These are phyloP conservation scores for Megaceryle torquata DNA, from an alignment of 2,113 vertebrate genomes.

Conservation along the genomic window DNA sequence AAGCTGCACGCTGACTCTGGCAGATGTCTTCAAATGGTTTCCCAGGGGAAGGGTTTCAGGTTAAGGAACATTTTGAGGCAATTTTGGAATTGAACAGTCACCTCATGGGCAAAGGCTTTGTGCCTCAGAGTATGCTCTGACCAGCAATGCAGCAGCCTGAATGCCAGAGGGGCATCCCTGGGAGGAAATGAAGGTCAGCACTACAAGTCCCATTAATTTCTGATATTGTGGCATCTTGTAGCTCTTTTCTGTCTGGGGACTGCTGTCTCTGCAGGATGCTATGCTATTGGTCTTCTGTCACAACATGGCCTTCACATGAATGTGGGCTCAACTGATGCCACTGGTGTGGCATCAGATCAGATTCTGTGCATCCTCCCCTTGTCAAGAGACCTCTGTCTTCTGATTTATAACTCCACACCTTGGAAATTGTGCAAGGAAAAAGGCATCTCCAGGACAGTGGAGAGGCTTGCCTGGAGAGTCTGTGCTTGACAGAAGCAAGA, in stretches of 20 bases:
- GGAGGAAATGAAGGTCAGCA: background rate
- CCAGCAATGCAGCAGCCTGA: background rate
- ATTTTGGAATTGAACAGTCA: background rate
- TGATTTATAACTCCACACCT: background rate
- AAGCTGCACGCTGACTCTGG: background rate
- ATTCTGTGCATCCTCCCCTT: background rate
- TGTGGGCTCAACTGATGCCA: background rate
- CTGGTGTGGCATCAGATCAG: background rate
- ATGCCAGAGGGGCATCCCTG: background rate
- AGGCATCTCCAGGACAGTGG: background rate
- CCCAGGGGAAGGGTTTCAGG: background rate
- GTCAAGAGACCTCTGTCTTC: background rate
- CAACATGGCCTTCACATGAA: background rate
- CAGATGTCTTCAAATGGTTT: background rate
- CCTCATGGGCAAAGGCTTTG: background rate
- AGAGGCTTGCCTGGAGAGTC: background rate
- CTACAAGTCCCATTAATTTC: background rate
- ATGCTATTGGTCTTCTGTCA: background rate
- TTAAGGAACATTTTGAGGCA: background rate
- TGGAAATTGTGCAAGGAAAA: background rate
- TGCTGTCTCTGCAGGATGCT: background rate
- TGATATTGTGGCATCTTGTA: background rate
- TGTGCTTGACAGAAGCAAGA: background rate
- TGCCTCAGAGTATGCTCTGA: background rate
- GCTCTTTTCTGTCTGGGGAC: background rate